A percentile compares a stretch with the other conserved stretches of the same genome.
phyloP scores from a whole-genome alignment of 2,888 invertebrate species.

The Ariolimax columbianus region DNA sequence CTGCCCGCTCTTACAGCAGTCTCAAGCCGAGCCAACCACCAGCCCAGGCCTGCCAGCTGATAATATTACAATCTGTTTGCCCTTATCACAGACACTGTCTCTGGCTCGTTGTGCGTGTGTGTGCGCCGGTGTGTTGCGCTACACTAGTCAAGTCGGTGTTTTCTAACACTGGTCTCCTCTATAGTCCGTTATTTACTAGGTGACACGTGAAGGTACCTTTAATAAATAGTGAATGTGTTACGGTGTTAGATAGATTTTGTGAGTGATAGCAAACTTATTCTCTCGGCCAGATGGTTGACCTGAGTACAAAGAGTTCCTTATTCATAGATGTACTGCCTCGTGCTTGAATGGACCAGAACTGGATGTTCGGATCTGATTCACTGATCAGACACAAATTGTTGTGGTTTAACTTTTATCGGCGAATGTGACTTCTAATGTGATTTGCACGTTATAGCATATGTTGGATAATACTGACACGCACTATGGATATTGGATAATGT shows the following conservation, averaged over 20 bases:
- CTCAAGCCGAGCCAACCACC: slow-evolving; percentile 15
- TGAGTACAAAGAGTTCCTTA: neutral
- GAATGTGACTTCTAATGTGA: no score
- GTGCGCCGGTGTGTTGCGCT: slow-evolving; percentile 17
- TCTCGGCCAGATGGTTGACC: slow-evolving; percentile 41
- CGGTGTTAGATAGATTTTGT: neutral
- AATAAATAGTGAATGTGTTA: no score
- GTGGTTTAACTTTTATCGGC: no score
- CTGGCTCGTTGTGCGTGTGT: neutral
- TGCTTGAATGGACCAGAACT: no score
- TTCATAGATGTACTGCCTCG: neutral
- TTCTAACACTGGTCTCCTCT: neutral
- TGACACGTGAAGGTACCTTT: neutral
- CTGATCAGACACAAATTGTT: no score
- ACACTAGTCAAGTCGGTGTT: neutral
- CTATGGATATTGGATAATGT: no score
- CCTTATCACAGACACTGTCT: slow-evolving; percentile 34
- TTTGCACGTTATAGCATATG: no score
- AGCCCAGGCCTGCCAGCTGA: slow-evolving; percentile 26
- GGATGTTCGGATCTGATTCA: no score
- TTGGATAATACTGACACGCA: no score
- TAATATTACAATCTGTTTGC: slow-evolving; percentile 43
- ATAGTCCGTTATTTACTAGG: neutral
- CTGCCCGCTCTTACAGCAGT: slow-evolving; percentile 20
- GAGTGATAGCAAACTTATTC: neutral